These are phyloP conservation scores for Phragmatobia fuliginosa DNA, from an alignment of 2,888 invertebrate species.

Conservation along the genomic window DNA sequence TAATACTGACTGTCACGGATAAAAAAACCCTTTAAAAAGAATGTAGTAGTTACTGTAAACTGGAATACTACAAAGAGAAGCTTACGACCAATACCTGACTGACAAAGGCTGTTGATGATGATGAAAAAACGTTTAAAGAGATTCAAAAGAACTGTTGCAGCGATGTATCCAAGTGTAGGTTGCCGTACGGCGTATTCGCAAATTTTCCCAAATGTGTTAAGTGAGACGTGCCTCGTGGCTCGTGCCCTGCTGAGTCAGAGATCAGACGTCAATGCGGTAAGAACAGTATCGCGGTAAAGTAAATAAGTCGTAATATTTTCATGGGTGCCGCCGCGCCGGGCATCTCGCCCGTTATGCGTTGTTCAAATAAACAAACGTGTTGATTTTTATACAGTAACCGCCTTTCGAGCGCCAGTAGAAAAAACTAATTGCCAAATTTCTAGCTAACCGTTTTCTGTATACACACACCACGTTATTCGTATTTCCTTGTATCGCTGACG, in stretches of 20 bases:
- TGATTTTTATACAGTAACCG: conserved; percentile 81
- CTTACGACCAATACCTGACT: too few relatives aligned
- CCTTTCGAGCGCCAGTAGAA: conserved; percentile 63
- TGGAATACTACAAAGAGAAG: not conserved
- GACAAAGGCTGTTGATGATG: too few relatives aligned
- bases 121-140: not conserved
- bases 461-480: conserved; percentile 35
- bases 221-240: conserved; percentile 55
- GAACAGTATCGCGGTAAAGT: conserved; percentile 77
- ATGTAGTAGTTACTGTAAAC: not conserved
- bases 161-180: conserved; percentile 5
- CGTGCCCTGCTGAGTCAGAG: conserved; percentile 66
- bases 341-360: conserved; percentile 75
- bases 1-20: not conserved
- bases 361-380: conserved; percentile 82
- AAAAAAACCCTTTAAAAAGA: not conserved
- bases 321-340: conserved; percentile 79
- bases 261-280: conserved; percentile 73
- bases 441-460: conserved; percentile 59
- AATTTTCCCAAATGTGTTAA: conserved; percentile 46
- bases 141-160: not conserved
- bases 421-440: conserved; percentile 64
- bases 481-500: conserved; percentile 30
- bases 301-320: conserved; percentile 85
- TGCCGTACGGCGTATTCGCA: conserved; percentile 32